Conservation (phyloP, 2,888 invertebrate genomes). For the Acanthosepion esculentum region DNA sequence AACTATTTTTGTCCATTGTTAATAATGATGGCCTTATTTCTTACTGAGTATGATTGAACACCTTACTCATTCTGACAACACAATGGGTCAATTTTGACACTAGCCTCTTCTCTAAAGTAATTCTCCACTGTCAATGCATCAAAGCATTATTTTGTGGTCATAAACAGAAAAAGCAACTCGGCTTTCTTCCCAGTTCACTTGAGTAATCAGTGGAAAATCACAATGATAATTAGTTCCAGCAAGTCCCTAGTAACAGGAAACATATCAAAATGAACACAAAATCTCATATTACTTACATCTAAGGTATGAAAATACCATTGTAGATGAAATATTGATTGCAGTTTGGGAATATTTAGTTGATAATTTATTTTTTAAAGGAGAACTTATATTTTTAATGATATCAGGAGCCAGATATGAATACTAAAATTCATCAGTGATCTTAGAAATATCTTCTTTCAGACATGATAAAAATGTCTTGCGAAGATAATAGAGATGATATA, state of each 20-base stretch:
- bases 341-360: not conserved
- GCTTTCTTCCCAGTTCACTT: not conserved
- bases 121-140: not conserved
- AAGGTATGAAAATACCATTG: not conserved
- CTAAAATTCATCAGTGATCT: too few species aligned
- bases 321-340: not conserved
- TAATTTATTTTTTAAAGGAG: too few species aligned
- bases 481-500: too few species aligned
- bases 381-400: too few species aligned
- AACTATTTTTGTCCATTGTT: not conserved
- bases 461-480: too few species aligned
- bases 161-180: not conserved
- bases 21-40: not conserved
- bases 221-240: constrained; percentile 33
- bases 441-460: too few species aligned
- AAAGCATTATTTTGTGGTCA: not conserved
- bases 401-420: too few species aligned
- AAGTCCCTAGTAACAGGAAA: not conserved
- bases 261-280: not conserved
- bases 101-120: not conserved
- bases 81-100: constrained; percentile 33
- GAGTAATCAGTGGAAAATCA: not conserved
- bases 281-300: not conserved
- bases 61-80: not conserved
- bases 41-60: not conserved